Conservation (phyloP, 2,113 vertebrate genomes). For the Kryptolebias marmoratus region DNA sequence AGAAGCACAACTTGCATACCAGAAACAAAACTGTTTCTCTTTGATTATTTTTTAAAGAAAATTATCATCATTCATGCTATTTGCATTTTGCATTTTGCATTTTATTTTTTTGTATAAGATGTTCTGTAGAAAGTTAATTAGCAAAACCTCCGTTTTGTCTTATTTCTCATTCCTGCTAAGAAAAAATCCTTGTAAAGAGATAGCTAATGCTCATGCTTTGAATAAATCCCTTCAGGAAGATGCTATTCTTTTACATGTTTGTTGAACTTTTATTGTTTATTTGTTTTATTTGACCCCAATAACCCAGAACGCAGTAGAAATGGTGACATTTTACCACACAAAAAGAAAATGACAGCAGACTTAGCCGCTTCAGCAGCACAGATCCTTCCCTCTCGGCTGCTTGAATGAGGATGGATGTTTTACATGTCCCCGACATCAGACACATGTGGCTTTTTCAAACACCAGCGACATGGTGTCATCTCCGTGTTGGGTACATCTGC, state of each 20-base stretch:
- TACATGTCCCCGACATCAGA: conserved; percentile 67
- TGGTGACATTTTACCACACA: conserved; percentile 42
- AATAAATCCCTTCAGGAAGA: background rate
- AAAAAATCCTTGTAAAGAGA: no score
- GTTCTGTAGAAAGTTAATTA: no score
- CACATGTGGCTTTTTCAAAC: conserved; percentile 72
- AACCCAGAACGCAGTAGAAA: conserved; percentile 67
- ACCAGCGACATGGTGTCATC: conserved; percentile 76
- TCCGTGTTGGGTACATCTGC: conserved; percentile 69
- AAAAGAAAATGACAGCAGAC: conserved; percentile 32
- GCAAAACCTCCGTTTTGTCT: no score
- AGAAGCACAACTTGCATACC: no score
- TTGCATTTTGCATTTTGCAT: no score
- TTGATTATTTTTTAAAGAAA: no score
- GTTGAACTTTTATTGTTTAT: no score
- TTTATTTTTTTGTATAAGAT: no score
- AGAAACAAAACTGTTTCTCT: no score
- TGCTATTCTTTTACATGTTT: background rate
- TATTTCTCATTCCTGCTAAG: no score
- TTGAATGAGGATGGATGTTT: conserved; percentile 54
- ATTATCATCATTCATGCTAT: no score
- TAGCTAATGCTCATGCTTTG: no score
- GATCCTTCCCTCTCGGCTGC: conserved; percentile 32
- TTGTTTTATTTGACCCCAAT: conserved; percentile 25
- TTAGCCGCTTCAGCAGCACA: conserved; percentile 61